A percentile compares a stretch with the other conserved stretches of the same genome.
These are phyloP conservation scores for Adelges cooleyi DNA, from an alignment of 1,140 invertebrate genomes.

Conservation along the genomic window DNA sequence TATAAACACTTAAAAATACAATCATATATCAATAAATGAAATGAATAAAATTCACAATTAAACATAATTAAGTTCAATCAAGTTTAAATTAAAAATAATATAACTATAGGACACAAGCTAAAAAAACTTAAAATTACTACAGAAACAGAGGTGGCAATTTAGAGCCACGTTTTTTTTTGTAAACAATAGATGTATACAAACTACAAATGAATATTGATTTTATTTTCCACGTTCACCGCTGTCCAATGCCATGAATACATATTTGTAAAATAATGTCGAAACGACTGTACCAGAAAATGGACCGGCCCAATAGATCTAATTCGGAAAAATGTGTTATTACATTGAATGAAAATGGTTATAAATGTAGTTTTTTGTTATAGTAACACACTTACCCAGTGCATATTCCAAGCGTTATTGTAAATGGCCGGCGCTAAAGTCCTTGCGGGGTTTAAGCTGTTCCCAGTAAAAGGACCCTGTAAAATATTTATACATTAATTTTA, in stretches of 20 bases:
- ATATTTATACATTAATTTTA: too few species aligned
- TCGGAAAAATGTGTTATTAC: not conserved
- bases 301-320: slow-evolving; percentile 44
- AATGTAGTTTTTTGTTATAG: not conserved
- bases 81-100: too few species aligned
- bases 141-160: too few species aligned
- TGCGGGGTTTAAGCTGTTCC: slow-evolving; percentile 47
- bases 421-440: slow-evolving; percentile 44
- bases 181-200: too few species aligned
- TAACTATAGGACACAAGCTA: too few species aligned
- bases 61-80: too few species aligned
- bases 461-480: slow-evolving; percentile 42
- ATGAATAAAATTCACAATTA: too few species aligned
- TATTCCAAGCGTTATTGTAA: slow-evolving; percentile 39
- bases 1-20: too few species aligned
- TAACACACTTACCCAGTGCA: slow-evolving; percentile 44
- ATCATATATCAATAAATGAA: too few species aligned
- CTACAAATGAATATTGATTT: not conserved
- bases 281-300: slow-evolving; percentile 40
- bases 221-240: slow-evolving; percentile 2
- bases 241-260: slow-evolving; percentile 35
- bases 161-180: too few species aligned
- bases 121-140: too few species aligned
- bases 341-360: not conserved
- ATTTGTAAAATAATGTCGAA: slow-evolving; percentile 43